Evolutionary conservation across 1,140 invertebrate species (phyloP), one percentile per base, ranked within the genome.

Genomic region (Eupeodes corollae): DNA sequence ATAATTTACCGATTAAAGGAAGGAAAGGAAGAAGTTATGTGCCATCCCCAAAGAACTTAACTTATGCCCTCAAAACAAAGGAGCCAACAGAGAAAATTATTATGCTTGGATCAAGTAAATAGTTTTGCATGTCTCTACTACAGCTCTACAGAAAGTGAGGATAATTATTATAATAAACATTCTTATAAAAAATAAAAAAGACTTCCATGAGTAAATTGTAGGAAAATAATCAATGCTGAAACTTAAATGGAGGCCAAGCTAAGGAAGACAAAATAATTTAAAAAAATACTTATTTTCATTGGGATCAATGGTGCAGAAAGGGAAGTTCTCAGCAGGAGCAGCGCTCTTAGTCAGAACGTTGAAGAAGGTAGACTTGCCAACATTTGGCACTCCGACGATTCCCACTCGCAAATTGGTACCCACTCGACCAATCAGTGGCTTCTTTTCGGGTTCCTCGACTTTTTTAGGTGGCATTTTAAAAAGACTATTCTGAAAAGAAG

Each of bases 241-340:
- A 13, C 26, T 6, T 6, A 6, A 5, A 44, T 5, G 3, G 6
- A 33, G 21, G 10, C 21, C 18, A 31, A 44, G 5, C 12, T 13
- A 14, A 31, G 14, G 13, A 44, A n/a, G 13, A 21, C 15, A 44
- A 12, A 3, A 44, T n/a, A 33, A 26, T 39, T 58, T 48, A 55
- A 68, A 73, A 68, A 65, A 63, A 85, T 87, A 92, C 89, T 94
- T 92, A 96, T 93, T 98, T 84, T 99, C 96, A 91, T 99, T 99
- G 18, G 97, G 97, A 76, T 99, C 94, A 64, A 99, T 99, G 62
- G 97, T 99, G 76, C 97, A 99, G 75, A 99, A 99, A 6, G 97
- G 96, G 71, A 98, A 98, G 66, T 99, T 98, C 74, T 98, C 91
- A 46, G 96, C 93, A 46, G 91, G 82, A 10, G 91, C 95, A 61